These are phyloP conservation scores for Corvus hawaiiensis DNA, from an alignment of 2,113 vertebrate genomes.

Conservation along the genomic window DNA sequence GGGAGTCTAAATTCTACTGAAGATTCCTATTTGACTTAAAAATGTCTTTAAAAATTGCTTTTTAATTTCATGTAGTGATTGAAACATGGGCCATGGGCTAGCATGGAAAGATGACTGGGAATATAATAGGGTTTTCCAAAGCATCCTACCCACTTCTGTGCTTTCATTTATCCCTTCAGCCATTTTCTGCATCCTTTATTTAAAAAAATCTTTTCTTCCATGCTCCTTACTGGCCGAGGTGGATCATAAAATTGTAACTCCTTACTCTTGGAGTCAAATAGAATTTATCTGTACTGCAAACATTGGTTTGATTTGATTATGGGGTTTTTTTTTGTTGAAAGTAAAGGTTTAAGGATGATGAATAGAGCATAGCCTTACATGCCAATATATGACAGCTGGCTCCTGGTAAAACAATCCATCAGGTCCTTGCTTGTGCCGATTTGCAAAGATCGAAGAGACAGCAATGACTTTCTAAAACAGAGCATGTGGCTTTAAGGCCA, in stretches of 20 bases:
- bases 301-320: background rate
- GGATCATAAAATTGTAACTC: background rate
- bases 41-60: background rate
- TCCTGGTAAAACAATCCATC: background rate
- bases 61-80: background rate
- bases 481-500: background rate
- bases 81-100: background rate
- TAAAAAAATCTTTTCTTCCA: background rate
- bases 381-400: background rate
- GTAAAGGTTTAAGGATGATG: background rate
- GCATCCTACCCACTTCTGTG: background rate
- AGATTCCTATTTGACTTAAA: background rate
- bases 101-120: background rate
- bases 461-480: background rate
- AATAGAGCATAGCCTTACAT: background rate
- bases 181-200: background rate
- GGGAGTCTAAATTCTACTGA: background rate
- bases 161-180: background rate
- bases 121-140: background rate
- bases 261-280: background rate
- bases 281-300: background rate
- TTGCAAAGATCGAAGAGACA: background rate
- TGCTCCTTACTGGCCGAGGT: background rate
- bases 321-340: background rate
- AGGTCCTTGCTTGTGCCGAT: background rate